These are phyloP conservation scores for Clarias fuscus DNA, from an alignment of 2,797 vertebrate species.

Conservation along the genomic window DNA sequence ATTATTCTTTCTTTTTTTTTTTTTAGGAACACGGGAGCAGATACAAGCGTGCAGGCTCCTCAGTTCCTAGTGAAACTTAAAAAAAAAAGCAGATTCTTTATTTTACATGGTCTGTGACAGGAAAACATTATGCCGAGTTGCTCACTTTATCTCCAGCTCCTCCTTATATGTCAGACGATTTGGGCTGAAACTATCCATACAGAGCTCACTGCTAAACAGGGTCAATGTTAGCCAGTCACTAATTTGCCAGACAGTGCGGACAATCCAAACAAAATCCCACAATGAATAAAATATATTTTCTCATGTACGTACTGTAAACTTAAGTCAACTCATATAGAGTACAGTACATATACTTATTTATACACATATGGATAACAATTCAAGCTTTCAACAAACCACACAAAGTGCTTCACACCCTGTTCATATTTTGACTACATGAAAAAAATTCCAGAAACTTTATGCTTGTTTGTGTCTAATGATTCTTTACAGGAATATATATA, in stretches of 20 bases:
- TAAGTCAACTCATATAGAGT: not conserved
- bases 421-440: not conserved
- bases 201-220: not conserved
- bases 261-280: not conserved
- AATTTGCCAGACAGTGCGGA: not conserved
- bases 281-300: not conserved
- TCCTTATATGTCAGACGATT: conserved; percentile 12
- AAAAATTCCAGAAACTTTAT: not conserved
- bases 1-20: no score
- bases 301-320: not conserved
- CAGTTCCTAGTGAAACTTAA: not conserved
- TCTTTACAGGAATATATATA: not conserved
- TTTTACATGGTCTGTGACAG: not conserved
- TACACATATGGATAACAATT: not conserved
- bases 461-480: not conserved
- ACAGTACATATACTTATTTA: not conserved
- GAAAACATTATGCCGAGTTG: conserved; percentile 6
- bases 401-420: not conserved
- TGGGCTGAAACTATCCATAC: not conserved
- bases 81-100: not conserved
- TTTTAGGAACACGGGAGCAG: not conserved
- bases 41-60: not conserved
- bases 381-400: not conserved
- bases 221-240: not conserved
- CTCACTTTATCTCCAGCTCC: conserved; percentile 8